A percentile compares a stretch with the other conserved stretches of the same genome.
These are phyloP conservation scores for Falco naumanni DNA, from an alignment of 2,797 vertebrate species.

Conservation along the genomic window DNA sequence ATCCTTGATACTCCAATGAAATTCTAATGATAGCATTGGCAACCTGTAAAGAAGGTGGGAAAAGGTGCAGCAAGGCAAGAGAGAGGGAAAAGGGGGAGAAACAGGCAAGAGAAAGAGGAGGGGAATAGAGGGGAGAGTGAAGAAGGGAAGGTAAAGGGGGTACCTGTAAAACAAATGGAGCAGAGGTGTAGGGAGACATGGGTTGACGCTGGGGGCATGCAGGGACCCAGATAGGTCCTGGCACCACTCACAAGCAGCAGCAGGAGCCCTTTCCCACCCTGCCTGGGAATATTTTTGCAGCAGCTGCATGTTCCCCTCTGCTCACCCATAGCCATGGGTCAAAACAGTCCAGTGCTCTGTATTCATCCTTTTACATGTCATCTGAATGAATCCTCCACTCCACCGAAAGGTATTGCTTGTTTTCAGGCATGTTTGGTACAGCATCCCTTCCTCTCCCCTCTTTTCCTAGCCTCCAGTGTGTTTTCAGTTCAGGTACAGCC, in stretches of 20 bases:
- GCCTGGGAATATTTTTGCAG: not conserved
- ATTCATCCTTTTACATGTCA: not conserved
- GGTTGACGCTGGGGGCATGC: not conserved
- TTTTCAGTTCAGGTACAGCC: constrained; percentile 16
- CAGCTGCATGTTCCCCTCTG: rapidly evolving
- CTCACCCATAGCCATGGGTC: not conserved
- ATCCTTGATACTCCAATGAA: not conserved
- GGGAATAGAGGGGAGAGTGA: not conserved
- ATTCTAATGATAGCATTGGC: not conserved
- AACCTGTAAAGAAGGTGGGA: not conserved
- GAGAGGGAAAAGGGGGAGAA: not conserved
- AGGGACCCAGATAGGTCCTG: not conserved
- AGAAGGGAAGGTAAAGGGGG: not conserved
- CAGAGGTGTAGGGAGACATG: not conserved
- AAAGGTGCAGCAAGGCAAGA: not conserved
- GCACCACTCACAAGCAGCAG: not conserved
- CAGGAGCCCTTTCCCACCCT: not conserved
- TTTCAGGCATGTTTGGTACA: not conserved
- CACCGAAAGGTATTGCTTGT: not conserved
- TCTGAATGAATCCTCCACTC: rapidly evolving
- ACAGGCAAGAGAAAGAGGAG: rapidly evolving
- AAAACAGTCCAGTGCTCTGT: not conserved
- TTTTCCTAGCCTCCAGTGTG: not conserved
- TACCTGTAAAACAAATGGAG: not conserved
- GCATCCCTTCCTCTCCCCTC: not conserved